Conservation (phyloP, 2,888 invertebrate species). For the Rotaria socialis region DNA sequence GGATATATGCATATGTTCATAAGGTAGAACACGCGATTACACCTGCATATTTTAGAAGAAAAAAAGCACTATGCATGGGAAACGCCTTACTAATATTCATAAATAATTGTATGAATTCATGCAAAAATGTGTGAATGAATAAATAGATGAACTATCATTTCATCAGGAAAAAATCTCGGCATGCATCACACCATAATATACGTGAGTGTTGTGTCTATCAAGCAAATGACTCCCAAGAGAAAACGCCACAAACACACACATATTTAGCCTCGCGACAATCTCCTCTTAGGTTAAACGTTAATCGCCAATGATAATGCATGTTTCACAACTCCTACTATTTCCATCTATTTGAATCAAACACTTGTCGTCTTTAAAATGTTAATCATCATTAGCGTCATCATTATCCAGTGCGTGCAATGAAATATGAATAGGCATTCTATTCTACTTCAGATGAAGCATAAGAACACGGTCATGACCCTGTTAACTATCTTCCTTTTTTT, state of each 20-base stretch:
- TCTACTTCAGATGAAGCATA: background rate
- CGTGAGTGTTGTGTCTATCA: background rate
- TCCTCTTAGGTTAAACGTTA: background rate
- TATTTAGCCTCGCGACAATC: background rate
- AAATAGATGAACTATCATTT: conserved; percentile 26
- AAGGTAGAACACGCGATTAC: conserved; percentile 15
- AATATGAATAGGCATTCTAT: background rate
- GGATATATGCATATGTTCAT: background rate
- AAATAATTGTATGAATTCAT: conserved; percentile 25
- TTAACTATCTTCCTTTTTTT: background rate
- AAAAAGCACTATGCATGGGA: background rate
- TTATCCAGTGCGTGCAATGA: background rate
- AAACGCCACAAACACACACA: background rate
- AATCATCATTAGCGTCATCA: conserved; percentile 10
- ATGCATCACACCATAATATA: background rate
- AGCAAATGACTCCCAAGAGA: background rate
- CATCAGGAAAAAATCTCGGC: background rate
- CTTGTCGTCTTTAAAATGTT: background rate
- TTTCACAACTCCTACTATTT: background rate
- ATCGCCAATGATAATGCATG: background rate
- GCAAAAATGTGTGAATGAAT: conserved; percentile 19
- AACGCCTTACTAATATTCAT: conserved; percentile 9
- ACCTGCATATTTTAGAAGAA: background rate
- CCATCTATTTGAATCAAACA: background rate
- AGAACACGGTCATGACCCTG: background rate